Percentiles rank a stretch among this genome's conserved stretches.
Evolutionary conservation across 2,113 vertebrate genomes (phyloP).

Genomic region (Euleptes europaea): DNA sequence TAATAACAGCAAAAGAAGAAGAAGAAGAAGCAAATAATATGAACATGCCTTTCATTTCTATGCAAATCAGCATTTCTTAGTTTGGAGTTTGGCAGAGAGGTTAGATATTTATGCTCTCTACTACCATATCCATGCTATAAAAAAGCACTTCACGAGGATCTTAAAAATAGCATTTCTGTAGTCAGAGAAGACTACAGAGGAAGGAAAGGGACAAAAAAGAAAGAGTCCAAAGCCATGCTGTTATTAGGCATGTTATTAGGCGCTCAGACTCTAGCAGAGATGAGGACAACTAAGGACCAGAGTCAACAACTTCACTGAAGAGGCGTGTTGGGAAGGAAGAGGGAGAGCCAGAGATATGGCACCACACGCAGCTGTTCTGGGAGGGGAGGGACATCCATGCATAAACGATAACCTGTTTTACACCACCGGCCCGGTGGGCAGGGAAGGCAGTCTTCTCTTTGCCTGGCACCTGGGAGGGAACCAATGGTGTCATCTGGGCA

Average conservation of each 20-base stretch:
- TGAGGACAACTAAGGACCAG: too few species aligned
- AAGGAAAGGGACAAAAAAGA: not conserved
- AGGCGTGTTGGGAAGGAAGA: not conserved
- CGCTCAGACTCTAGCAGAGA: too few species aligned
- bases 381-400: too few species aligned
- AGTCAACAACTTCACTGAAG: not conserved
- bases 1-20: not conserved
- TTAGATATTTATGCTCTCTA: too few species aligned
- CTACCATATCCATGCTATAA: too few species aligned
- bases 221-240: too few species aligned
- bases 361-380: too few species aligned
- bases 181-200: not conserved
- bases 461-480: constrained; percentile 72
- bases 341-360: not conserved
- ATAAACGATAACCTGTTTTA: constrained; percentile 74
- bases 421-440: constrained; percentile 87
- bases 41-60: not conserved
- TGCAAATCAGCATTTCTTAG: not conserved
- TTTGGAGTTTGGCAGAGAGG: too few species aligned
- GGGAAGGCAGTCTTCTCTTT: constrained; percentile 80
- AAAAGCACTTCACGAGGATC: too few species aligned
- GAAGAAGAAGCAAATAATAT: not conserved
- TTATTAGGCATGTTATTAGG: too few species aligned
- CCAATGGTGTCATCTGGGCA: constrained; percentile 85
- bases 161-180: too few species aligned